phyloP scores from a whole-genome alignment of 2,888 invertebrate species.

The Lithophane socia region DNA sequence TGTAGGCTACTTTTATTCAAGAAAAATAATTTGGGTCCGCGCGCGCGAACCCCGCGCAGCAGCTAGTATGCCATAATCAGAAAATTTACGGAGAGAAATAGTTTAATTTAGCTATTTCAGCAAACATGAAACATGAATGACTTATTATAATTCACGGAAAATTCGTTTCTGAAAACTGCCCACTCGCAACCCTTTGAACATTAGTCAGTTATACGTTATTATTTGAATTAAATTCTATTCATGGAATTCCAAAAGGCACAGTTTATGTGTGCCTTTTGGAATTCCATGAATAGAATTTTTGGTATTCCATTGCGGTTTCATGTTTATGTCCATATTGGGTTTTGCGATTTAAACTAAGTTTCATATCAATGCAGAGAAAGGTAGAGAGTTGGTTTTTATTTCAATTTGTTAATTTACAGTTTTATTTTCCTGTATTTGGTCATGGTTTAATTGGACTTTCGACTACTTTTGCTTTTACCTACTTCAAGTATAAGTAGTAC shows the following conservation, averaged over 20 bases:
- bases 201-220: not conserved
- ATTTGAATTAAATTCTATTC: slow-evolving; percentile 24
- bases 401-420: not conserved
- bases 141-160: not conserved
- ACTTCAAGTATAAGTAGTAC: not conserved
- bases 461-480: not conserved
- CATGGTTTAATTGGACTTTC: not conserved
- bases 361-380: not conserved
- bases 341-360: slow-evolving; percentile 11
- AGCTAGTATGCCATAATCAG: not conserved
- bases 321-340: not conserved
- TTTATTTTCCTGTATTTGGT: not conserved
- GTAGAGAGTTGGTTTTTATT: not conserved
- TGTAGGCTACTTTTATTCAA: too few relatives aligned
- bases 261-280: not conserved
- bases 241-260: not conserved
- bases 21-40: too few relatives aligned
- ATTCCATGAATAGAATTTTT: not conserved
- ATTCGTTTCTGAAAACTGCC: not conserved
- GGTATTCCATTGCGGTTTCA: not conserved
- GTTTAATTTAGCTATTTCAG: not conserved
- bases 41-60: too few relatives aligned
- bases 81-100: not conserved
- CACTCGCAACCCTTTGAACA: not conserved
- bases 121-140: not conserved